A percentile compares a stretch with the other conserved stretches of the same genome.
Evolutionary conservation across 2,888 invertebrate species (phyloP).

Genomic region (Elysia crispata): DNA sequence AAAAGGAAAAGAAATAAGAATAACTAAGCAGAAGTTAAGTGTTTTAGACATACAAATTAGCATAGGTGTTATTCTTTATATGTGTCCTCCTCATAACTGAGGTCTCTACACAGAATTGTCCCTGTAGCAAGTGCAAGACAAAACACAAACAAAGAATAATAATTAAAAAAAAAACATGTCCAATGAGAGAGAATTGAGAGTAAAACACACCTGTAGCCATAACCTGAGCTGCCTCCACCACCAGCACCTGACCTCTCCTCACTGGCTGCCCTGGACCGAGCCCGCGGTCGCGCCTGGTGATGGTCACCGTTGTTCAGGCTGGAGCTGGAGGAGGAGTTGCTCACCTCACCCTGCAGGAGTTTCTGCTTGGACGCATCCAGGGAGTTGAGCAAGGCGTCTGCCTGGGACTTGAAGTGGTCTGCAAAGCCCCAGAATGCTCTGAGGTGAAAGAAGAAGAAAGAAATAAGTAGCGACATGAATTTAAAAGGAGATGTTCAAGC

Average conservation of each 20-base stretch:
- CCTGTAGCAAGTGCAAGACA: too few relatives aligned
- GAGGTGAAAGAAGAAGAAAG: constrained; percentile 42
- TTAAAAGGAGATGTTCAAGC: too few relatives aligned
- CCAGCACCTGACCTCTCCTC: constrained; percentile 57
- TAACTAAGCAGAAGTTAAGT: too few relatives aligned
- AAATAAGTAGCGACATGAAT: too few relatives aligned
- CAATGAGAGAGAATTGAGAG: too few relatives aligned
- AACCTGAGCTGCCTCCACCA: neutral
- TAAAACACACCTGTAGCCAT: neutral
- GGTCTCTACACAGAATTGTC: too few relatives aligned
- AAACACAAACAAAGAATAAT: too few relatives aligned
- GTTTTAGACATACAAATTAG: too few relatives aligned
- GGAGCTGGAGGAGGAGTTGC: constrained; percentile 78
- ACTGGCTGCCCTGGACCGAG: constrained; percentile 67
- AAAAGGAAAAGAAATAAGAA: too few relatives aligned
- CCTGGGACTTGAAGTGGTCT: constrained; percentile 92
- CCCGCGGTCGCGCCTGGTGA: constrained; percentile 42
- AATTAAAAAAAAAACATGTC: neutral
- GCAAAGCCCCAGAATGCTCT: constrained; percentile 95
- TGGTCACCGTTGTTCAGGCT: constrained; percentile 70
- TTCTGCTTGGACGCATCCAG: constrained; percentile 88
- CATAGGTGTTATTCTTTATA: too few relatives aligned
- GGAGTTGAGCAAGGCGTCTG: constrained; percentile 88
- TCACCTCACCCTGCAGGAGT: constrained; percentile 81
- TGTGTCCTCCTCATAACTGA: too few relatives aligned